phyloP scores from a whole-genome alignment of 2,888 invertebrate genomes.

The Abrostola triplasia region DNA sequence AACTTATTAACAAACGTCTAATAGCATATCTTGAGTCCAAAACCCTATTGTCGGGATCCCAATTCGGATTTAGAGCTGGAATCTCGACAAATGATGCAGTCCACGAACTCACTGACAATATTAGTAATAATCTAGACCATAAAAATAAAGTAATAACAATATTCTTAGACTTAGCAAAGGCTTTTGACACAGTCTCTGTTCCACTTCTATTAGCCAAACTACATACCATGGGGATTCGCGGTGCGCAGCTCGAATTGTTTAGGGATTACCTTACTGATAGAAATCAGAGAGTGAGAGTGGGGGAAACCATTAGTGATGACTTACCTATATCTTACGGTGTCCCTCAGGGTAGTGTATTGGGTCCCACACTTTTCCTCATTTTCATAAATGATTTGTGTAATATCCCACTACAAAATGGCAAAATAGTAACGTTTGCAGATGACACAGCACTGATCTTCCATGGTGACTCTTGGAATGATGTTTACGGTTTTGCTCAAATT shows the following conservation, averaged over 20 bases:
- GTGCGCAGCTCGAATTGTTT: not conserved
- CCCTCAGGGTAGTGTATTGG: too few species aligned
- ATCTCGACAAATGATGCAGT: not conserved
- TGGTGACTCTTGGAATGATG: too few species aligned
- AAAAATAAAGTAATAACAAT: slow-evolving; percentile 1
- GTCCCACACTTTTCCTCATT: not conserved
- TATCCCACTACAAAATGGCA: not conserved
- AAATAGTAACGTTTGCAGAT: not conserved
- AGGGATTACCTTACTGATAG: slow-evolving; percentile 1
- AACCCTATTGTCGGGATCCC: not conserved
- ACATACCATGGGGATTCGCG: not conserved
- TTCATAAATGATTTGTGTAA: not conserved
- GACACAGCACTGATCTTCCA: not conserved
- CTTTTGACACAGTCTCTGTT: too few species aligned
- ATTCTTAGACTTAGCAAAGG: slow-evolving; percentile 2
- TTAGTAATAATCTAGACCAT: not conserved
- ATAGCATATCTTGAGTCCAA: not conserved
- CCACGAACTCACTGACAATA: not conserved
- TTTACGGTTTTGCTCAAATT: not conserved
- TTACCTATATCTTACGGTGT: not conserved
- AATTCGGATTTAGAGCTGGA: slow-evolving; percentile 4
- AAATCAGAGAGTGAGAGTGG: not conserved
- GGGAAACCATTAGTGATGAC: not conserved
- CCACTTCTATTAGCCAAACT: slow-evolving; percentile 1
- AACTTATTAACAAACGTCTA: not conserved